phyloP scores from a whole-genome alignment of 1,140 invertebrate species.

The Psix sp. region DNA sequence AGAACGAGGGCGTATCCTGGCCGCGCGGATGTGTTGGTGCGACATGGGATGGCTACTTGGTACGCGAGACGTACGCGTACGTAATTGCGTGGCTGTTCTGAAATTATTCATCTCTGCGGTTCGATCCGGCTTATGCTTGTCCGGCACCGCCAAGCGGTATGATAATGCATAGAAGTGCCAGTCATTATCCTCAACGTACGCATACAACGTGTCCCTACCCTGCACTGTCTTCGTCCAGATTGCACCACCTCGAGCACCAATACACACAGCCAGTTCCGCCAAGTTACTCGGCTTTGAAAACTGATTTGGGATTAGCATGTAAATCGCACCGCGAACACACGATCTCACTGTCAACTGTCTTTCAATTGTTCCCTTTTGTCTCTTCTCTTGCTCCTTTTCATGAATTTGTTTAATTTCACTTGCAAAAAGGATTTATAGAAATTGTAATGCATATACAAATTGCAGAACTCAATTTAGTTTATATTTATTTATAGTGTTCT shows the following conservation, averaged over 20 bases:
- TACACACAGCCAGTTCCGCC: conserved; percentile 10
- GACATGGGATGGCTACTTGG: conserved; percentile 69
- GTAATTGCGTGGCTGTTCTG: conserved; percentile 76
- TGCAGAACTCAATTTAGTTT: too few species aligned
- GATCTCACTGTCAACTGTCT: too few species aligned
- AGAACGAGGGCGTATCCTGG: conserved; percentile 47
- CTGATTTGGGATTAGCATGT: too few species aligned
- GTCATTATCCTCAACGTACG: conserved; percentile 69
- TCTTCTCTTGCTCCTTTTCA: too few species aligned
- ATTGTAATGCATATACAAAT: too few species aligned
- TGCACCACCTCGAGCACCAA: conserved; percentile 39
- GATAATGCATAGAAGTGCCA: conserved; percentile 77
- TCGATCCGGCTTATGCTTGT: conserved; percentile 57
- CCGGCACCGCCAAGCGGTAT: conserved; percentile 66
- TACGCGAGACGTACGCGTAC: conserved; percentile 76
- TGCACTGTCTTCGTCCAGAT: conserved; percentile 17
- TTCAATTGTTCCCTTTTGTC: too few species aligned
- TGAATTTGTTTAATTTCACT: too few species aligned
- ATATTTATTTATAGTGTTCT: too few species aligned
- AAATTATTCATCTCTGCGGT: conserved; percentile 76
- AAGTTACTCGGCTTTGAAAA: too few species aligned
- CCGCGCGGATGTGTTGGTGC: conserved; percentile 39
- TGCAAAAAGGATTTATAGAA: too few species aligned
- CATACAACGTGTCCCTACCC: conserved; percentile 22
- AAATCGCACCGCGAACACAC: too few species aligned